Evolutionary conservation across 1,140 invertebrate species (phyloP).

Genomic region (Rhynchophorus ferrugineus): DNA sequence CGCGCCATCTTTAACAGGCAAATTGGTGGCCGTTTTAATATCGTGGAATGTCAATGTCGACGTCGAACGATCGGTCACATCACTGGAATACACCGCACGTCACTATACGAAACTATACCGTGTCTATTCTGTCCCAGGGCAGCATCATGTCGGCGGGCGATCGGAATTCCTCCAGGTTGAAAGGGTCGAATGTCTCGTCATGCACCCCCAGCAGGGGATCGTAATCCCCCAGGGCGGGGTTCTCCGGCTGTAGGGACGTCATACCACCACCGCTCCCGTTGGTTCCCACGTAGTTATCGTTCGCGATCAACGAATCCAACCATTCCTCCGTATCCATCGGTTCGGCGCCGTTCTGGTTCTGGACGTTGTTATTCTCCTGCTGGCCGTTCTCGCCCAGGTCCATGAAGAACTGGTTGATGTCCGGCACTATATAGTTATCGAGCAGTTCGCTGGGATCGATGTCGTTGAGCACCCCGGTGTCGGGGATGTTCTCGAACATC

Average conservation of each 20-base stretch:
- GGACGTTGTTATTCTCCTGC: slow-evolving; percentile 25
- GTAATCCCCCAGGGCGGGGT: slow-evolving; percentile 42
- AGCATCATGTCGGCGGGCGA: slow-evolving; percentile 46
- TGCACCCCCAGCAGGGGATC: slow-evolving; percentile 54
- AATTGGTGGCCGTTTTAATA: slow-evolving; percentile 31
- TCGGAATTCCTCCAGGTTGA: slow-evolving; percentile 64
- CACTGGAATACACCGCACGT: slow-evolving; percentile 35
- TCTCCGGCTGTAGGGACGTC: slow-evolving; percentile 37
- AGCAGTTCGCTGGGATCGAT: slow-evolving; percentile 38
- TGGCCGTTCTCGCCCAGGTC: slow-evolving; percentile 36
- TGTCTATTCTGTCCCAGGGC: slow-evolving; percentile 55
- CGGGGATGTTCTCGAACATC: slow-evolving; percentile 42
- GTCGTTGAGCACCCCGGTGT: slow-evolving; percentile 41
- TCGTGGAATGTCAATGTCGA: slow-evolving; percentile 39
- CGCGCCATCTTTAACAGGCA: slow-evolving; percentile 29
- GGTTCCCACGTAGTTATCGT: slow-evolving; percentile 24
- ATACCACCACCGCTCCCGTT: slow-evolving; percentile 27
- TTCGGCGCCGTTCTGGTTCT: slow-evolving; percentile 33
- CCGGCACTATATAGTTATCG: slow-evolving; percentile 49
- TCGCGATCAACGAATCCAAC: slow-evolving; percentile 59
- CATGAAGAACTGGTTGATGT: slow-evolving; percentile 49
- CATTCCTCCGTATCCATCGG: slow-evolving; percentile 68
- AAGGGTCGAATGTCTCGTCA: slow-evolving; percentile 61
- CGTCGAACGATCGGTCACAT: slow-evolving; percentile 35
- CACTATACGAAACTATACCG: slow-evolving; percentile 43